These are phyloP conservation scores for Blera fallax DNA, from an alignment of 2,888 invertebrate species.

Conservation along the genomic window DNA sequence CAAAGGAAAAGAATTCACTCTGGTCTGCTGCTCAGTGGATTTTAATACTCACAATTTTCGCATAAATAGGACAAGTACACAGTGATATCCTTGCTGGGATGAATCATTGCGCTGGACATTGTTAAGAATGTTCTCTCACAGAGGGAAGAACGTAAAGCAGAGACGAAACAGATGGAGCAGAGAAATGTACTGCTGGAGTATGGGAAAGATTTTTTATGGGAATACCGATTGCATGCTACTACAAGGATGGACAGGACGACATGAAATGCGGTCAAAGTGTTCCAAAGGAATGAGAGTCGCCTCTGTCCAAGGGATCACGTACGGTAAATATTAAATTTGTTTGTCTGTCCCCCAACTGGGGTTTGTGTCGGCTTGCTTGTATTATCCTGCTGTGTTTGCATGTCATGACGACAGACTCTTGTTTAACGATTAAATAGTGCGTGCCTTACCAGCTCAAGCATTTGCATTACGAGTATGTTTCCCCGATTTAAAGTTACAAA, in stretches of 20 bases:
- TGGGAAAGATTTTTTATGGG: constrained; percentile 39
- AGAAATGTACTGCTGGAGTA: neutral
- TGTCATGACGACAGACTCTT: constrained; percentile 26
- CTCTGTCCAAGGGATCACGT: constrained; percentile 57
- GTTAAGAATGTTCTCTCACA: constrained; percentile 15
- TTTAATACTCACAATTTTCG: constrained; percentile 36
- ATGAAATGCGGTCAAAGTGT: constrained; percentile 54
- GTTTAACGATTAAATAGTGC: constrained; percentile 55
- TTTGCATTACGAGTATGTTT: constrained; percentile 6
- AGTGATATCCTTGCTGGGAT: constrained; percentile 59
- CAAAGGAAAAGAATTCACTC: constrained; percentile 46
- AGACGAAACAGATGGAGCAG: neutral
- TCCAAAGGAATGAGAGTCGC: constrained; percentile 1
- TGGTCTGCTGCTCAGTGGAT: constrained; percentile 19
- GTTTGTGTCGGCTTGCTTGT: neutral
- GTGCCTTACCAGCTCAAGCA: constrained; percentile 41
- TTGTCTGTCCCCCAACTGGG: constrained; percentile 19
- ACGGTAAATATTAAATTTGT: constrained; percentile 70
- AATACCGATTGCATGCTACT: constrained; percentile 65
- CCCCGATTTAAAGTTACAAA: constrained; percentile 6
- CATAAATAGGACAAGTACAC: constrained; percentile 44
- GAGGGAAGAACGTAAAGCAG: neutral
- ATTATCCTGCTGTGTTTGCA: constrained; percentile 40
- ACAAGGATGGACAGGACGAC: constrained; percentile 61
- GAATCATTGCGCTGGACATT: constrained; percentile 67